A percentile compares a stretch with the other conserved stretches of the same genome.
phyloP scores from a whole-genome alignment of 2,113 vertebrate species.

The Thryonomys swinderianus region DNA sequence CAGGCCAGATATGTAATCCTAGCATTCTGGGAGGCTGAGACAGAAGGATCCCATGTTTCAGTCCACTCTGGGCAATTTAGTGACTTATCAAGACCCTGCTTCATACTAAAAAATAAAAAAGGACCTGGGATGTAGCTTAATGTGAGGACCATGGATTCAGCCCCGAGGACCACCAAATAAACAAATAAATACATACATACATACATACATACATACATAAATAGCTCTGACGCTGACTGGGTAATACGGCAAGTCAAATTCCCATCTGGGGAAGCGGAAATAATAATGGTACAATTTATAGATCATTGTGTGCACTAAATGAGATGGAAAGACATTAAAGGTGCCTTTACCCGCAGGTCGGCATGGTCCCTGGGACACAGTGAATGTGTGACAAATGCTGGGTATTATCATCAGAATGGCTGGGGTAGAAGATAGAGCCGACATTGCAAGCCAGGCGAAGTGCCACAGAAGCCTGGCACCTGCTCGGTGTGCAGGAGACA shows the following conservation, averaged over 20 bases:
- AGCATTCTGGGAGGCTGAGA: not conserved
- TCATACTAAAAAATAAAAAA: not conserved
- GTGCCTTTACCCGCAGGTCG: not conserved
- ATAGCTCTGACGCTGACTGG: not conserved
- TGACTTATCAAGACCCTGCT: not conserved
- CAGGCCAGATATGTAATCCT: too few species aligned
- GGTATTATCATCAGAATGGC: not conserved
- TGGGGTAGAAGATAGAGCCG: not conserved
- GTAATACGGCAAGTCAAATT: not conserved
- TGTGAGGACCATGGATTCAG: not conserved
- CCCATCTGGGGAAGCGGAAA: constrained; percentile 16
- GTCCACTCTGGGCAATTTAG: not conserved
- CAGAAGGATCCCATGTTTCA: not conserved
- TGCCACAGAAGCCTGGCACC: not conserved
- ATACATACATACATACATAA: not conserved
- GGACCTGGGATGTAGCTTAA: not conserved
- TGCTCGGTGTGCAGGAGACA: not conserved
- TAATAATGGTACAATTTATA: not conserved
- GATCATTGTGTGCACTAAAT: not conserved
- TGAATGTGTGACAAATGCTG: not conserved
- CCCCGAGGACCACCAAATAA: not conserved
- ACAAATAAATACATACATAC: not conserved
- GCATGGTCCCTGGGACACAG: not conserved
- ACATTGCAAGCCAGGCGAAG: not conserved
- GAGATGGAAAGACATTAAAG: not conserved